phyloP scores from a whole-genome alignment of 2,797 vertebrate species.

The Neosilurus hyrtlii region DNA sequence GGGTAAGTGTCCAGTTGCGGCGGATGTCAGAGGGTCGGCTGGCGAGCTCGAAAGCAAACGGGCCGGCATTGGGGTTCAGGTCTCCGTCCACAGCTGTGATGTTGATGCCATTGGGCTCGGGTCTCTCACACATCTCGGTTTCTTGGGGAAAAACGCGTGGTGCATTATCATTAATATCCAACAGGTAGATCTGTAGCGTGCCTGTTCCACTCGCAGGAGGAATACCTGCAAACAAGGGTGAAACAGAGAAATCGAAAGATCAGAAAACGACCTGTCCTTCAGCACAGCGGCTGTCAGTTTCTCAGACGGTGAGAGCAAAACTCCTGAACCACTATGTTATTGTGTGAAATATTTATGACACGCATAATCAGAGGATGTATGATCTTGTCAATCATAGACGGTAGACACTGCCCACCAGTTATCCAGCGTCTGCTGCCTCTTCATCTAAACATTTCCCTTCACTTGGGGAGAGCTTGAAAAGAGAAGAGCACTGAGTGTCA shows the following conservation, averaged over 20 bases:
- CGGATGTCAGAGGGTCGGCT: slow-evolving; percentile 79
- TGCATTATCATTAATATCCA: slow-evolving; percentile 96
- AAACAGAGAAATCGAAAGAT: background rate
- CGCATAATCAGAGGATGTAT: slow-evolving; percentile 21
- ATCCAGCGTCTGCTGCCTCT: slow-evolving; percentile 3
- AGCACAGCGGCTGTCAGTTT: background rate
- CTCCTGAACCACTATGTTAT: slow-evolving; percentile 21
- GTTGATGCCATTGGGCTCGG: slow-evolving; percentile 88
- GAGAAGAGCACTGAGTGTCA: slow-evolving; percentile 25
- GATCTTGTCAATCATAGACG: slow-evolving; percentile 20
- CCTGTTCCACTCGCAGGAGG: slow-evolving; percentile 92
- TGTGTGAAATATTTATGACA: slow-evolving; percentile 31
- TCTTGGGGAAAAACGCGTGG: slow-evolving; percentile 90
- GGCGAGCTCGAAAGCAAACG: slow-evolving; percentile 91
- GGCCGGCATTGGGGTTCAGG: slow-evolving; percentile 89
- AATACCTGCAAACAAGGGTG: slow-evolving; percentile 70
- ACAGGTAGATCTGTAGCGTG: slow-evolving; percentile 88
- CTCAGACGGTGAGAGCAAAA: background rate
- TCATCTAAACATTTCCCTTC: slow-evolving; percentile 16
- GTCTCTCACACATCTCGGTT: slow-evolving; percentile 89
- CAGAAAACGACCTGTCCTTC: background rate
- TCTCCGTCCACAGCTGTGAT: slow-evolving; percentile 92
- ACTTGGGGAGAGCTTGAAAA: slow-evolving; percentile 30
- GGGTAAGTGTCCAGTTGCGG: slow-evolving; percentile 91
- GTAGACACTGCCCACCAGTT: slow-evolving; percentile 5